phyloP scores from a whole-genome alignment of 2,113 vertebrate species.

The Cairina moschata region DNA sequence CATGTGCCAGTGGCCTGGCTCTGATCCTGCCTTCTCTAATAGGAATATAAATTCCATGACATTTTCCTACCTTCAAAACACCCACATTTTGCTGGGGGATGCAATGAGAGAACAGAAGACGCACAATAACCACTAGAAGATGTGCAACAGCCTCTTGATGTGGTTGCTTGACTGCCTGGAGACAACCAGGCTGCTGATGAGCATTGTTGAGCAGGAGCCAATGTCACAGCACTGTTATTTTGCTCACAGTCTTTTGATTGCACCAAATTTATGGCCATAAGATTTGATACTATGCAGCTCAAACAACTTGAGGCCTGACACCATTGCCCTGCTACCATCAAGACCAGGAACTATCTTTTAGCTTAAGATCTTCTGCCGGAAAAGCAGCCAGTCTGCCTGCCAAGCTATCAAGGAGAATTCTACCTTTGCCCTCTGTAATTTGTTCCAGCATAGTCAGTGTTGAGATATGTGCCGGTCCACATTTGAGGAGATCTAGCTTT shows the following conservation, averaged over 20 bases:
- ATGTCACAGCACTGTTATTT: not conserved
- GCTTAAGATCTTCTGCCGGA: not conserved
- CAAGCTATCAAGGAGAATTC: not conserved
- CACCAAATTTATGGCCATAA: not conserved
- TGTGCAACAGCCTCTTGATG: not conserved
- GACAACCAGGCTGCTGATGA: not conserved
- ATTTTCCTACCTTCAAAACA: not conserved
- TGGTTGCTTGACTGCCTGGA: not conserved
- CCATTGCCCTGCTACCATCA: rapidly evolving
- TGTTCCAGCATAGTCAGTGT: not conserved
- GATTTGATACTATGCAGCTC: not conserved
- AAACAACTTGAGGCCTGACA: not conserved
- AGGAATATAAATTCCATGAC: not conserved
- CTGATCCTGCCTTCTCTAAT: not conserved
- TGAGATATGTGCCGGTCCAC: not conserved
- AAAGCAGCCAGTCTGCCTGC: not conserved
- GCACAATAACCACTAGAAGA: not conserved
- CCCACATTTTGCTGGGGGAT: not conserved
- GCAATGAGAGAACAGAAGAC: not conserved
- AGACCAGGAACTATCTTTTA: not conserved
- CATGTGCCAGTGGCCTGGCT: not conserved
- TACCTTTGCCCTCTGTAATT: not conserved
- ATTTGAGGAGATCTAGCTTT: not conserved
- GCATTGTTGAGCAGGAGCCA: not conserved
- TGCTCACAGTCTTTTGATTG: not conserved